Evolutionary conservation across 2,888 invertebrate genomes (phyloP).

Genomic region (Lingula anatina): DNA sequence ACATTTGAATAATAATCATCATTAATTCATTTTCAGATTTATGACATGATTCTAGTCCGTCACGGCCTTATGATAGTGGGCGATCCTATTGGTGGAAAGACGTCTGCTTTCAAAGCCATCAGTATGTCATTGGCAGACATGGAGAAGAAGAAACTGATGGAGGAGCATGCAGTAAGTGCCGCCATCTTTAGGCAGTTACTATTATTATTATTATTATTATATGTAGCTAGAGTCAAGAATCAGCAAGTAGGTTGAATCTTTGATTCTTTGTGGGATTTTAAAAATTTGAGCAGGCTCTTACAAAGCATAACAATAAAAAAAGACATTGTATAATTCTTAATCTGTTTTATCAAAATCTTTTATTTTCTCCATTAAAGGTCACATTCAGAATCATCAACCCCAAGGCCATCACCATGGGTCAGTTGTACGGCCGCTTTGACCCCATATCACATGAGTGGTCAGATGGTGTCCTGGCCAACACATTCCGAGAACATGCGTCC

Average conservation of each 20-base stretch:
- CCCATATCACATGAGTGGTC: conserved; percentile 52
- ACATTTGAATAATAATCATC: no score
- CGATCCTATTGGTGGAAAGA: conserved; percentile 50
- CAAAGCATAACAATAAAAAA: not conserved
- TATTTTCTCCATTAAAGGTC: conserved; percentile 23
- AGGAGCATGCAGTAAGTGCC: conserved; percentile 32
- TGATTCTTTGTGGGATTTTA: not conserved
- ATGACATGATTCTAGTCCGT: conserved; percentile 51
- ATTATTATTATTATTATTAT: not conserved
- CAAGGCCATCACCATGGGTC: conserved; percentile 51
- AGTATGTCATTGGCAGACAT: conserved; percentile 36
- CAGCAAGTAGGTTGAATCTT: no score
- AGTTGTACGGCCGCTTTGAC: conserved; percentile 52
- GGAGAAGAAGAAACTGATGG: conserved; percentile 33
- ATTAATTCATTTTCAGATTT: conserved; percentile 44
- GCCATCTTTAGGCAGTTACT: not conserved
- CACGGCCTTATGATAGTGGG: conserved; percentile 53
- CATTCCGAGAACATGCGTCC: conserved; percentile 49
- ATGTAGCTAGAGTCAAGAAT: not conserved
- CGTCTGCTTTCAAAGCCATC: conserved; percentile 38
- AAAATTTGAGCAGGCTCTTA: not conserved
- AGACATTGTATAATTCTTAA: not conserved
- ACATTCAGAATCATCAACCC: conserved; percentile 47
- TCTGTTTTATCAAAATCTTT: no score
- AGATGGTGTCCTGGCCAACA: conserved; percentile 50